These are phyloP conservation scores for Kradibia gibbosae DNA, from an alignment of 1,140 invertebrate species.

Conservation along the genomic window DNA sequence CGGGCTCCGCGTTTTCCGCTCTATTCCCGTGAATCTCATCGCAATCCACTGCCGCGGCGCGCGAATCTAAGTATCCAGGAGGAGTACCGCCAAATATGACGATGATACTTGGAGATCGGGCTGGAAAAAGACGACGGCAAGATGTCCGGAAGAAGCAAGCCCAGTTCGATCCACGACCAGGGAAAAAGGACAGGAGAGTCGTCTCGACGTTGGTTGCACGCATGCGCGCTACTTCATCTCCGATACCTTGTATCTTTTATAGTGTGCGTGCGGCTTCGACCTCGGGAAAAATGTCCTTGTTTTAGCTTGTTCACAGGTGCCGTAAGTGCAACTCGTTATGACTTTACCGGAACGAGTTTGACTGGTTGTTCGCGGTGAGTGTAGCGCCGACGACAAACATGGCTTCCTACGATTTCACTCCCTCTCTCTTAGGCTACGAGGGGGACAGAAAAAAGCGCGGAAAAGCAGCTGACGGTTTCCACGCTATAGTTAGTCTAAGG, in stretches of 20 bases:
- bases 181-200: background rate
- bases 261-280: background rate
- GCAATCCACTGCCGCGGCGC: no score
- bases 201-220: background rate
- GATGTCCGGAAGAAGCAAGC: background rate
- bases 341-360: conserved; percentile 59
- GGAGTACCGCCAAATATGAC: background rate
- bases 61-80: no score
- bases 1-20: no score
- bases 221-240: conserved; percentile 14
- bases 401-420: conserved; percentile 46
- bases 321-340: conserved; percentile 57
- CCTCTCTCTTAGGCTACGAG: background rate
- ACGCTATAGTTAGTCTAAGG: no score
- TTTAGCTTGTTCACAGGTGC: conserved; percentile 53
- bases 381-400: conserved; percentile 53
- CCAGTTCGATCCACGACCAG: background rate
- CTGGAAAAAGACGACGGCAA: background rate
- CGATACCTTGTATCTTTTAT: background rate
- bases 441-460: conserved; percentile 53
- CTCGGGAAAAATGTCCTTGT: conserved; percentile 40
- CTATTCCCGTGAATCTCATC: no score
- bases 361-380: conserved; percentile 52
- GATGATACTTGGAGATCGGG: background rate
- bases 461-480: conserved; percentile 50